A percentile compares a stretch with the other conserved stretches of the same genome.
Evolutionary conservation across 2,888 invertebrate genomes (phyloP).

Genomic region (Chironomus riparius): DNA sequence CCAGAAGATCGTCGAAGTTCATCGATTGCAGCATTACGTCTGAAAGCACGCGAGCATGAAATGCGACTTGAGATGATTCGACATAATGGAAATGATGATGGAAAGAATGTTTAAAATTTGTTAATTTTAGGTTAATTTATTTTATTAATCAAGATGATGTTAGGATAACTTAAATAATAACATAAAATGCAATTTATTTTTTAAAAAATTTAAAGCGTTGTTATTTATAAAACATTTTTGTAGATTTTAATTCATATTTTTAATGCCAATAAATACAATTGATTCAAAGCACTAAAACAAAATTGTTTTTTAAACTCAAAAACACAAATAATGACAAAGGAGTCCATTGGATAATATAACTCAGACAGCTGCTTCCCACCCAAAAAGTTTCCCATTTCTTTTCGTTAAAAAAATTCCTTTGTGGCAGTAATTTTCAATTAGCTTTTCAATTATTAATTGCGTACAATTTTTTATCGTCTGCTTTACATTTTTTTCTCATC

Average conservation of each 20-base stretch:
- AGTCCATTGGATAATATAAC: background rate
- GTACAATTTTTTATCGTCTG: conserved; percentile 23
- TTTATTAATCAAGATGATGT: too few species aligned
- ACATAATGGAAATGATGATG: conserved; percentile 60
- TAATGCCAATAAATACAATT: background rate
- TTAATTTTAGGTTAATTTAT: background rate
- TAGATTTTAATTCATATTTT: background rate
- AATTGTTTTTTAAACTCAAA: background rate
- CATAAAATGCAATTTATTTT: too few species aligned
- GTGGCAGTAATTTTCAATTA: conserved; percentile 21
- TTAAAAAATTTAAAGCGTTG: too few species aligned
- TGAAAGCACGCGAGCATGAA: conserved; percentile 86
- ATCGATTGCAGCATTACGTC: conserved; percentile 75
- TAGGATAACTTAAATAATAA: too few species aligned
- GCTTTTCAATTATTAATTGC: conserved; percentile 22
- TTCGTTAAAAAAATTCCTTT: background rate
- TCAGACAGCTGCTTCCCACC: conserved; percentile 10
- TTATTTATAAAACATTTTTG: background rate
- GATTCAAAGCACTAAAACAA: background rate
- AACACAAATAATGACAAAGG: background rate
- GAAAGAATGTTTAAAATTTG: background rate
- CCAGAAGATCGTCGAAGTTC: conserved; percentile 76
- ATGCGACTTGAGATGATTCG: conserved; percentile 72
- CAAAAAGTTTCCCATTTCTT: background rate
- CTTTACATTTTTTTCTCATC: conserved; percentile 22